Base-by-base conservation (phyloP, 2,113 vertebrate genomes). In the Chascanopsetta lugubris region DNA sequence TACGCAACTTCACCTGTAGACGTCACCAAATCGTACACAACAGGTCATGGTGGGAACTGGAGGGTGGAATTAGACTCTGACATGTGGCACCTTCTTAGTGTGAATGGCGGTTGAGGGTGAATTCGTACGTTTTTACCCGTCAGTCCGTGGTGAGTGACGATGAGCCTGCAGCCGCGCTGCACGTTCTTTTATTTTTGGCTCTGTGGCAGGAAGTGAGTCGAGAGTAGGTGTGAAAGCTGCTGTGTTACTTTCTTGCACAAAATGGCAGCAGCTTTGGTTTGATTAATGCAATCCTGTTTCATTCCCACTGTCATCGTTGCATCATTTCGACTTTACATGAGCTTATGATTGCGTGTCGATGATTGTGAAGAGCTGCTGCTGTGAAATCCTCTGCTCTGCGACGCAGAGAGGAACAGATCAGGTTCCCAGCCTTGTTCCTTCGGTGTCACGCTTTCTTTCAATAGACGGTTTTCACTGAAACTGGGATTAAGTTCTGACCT, bases 221-320 rank as follows among this genome's bases (percentile, higher is more conserved):
- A 55, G 29, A 47, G 61, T 42, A 21, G 30, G 13, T 55, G 25
- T 59, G 27, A 27, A 69, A 65, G 62, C 59, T 27, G 38, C 17
- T 55, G 45, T n/a, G 48, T 57, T 56, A 38, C 61, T 53, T 69
- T 4, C 13, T 3, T 42, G 10, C 47, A 20, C 20, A 34, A 45
- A 53, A 45, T 32, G 1, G 15, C 10, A 66, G 32, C 15, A 7
- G 42, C 61, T 79, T 85, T 69, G 32, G 76, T 68, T 69, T 64
- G 26, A 29, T 72, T 50, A 27, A 67, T 79, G 61, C 64, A 32
- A 68, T 69, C 58, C 49, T 50, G 25, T 79, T 72, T 69, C 56
- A 60, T 58, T 69, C 56, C 34, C 30, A 59, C 67, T 20, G 25
- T 32, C 50, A 21, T 22, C 55, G 63, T 75, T 63, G 32, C 38